A percentile compares a stretch with the other conserved stretches of the same genome.
Conservation (phyloP, 2,797 vertebrate genomes). For the Perodicticus potto region DNA sequence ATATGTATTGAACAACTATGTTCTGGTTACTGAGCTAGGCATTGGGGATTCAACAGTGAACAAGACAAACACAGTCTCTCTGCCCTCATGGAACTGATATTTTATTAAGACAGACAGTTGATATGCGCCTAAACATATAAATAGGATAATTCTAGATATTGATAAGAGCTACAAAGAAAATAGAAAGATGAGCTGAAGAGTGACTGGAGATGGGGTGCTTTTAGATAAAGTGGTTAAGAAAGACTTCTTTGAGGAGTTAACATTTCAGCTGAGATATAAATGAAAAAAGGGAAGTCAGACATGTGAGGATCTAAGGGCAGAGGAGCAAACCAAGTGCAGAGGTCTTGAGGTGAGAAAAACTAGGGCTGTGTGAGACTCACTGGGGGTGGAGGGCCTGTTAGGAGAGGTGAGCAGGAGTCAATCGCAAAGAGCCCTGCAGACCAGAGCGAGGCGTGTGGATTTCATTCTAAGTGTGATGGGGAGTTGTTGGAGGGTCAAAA, state of each 20-base stretch:
- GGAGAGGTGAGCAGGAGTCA: neutral
- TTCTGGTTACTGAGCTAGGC: neutral
- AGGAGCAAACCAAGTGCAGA: neutral
- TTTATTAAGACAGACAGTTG: slow-evolving; percentile 52
- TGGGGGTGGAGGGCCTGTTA: rapidly evolving
- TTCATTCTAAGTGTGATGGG: slow-evolving; percentile 31
- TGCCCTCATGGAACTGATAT: slow-evolving; percentile 30
- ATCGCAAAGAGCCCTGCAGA: neutral
- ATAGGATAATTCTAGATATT: slow-evolving; percentile 24
- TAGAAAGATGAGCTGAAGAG: neutral
- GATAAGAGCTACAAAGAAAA: slow-evolving; percentile 18
- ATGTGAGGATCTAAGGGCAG: neutral
- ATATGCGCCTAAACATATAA: neutral
- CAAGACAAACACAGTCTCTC: neutral
- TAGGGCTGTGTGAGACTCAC: neutral
- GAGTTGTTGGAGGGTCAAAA: slow-evolving; percentile 16
- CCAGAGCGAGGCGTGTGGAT: neutral
- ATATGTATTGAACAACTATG: neutral
- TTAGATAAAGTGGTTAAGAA: neutral
- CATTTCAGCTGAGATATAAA: neutral
- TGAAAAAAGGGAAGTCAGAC: neutral
- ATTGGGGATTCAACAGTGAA: neutral
- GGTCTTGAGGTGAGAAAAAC: slow-evolving; percentile 30
- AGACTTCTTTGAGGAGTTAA: neutral
- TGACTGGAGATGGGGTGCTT: neutral